A percentile compares a stretch with the other conserved stretches of the same genome.
These are phyloP conservation scores for Lepilemur septentrionalis DNA, from an alignment of 2,797 vertebrate species.

Conservation along the genomic window DNA sequence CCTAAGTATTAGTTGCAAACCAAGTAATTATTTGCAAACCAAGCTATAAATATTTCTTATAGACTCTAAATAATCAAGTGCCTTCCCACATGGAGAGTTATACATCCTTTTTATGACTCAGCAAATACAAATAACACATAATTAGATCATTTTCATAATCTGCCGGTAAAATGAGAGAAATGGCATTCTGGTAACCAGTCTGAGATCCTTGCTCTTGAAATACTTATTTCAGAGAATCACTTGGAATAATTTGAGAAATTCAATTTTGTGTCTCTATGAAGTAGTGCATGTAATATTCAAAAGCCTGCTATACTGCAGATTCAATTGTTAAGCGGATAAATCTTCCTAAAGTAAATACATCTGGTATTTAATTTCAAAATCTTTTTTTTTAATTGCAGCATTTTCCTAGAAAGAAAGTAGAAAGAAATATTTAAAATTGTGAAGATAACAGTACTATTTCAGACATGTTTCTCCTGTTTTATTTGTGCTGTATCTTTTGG, in stretches of 20 bases:
- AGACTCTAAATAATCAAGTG: neutral
- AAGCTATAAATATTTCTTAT: neutral
- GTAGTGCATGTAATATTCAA: neutral
- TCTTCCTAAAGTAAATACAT: neutral
- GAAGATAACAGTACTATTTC: neutral
- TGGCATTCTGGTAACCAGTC: neutral
- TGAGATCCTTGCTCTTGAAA: conserved; percentile 26
- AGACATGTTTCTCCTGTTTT: neutral
- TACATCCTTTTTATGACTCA: neutral
- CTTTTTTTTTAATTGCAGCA: conserved; percentile 4
- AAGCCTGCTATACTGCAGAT: neutral
- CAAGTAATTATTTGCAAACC: neutral
- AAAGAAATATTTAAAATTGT: conserved; percentile 28
- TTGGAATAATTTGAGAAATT: conserved; percentile 11
- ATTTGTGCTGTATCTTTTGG: neutral
- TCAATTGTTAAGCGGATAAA: neutral
- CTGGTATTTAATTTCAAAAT: conserved; percentile 40
- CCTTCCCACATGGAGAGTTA: neutral
- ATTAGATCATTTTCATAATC: conserved; percentile 27
- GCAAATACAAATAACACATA: neutral
- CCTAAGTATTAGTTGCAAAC: neutral
- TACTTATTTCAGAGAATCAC: neutral
- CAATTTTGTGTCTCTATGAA: neutral
- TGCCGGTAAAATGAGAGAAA: conserved; percentile 10
- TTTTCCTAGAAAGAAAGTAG: conserved; percentile 22